Percentiles rank a stretch among this genome's conserved stretches.
These are phyloP conservation scores for Pardosa pseudoannulata DNA, from an alignment of 2,888 invertebrate genomes.

Conservation along the genomic window DNA sequence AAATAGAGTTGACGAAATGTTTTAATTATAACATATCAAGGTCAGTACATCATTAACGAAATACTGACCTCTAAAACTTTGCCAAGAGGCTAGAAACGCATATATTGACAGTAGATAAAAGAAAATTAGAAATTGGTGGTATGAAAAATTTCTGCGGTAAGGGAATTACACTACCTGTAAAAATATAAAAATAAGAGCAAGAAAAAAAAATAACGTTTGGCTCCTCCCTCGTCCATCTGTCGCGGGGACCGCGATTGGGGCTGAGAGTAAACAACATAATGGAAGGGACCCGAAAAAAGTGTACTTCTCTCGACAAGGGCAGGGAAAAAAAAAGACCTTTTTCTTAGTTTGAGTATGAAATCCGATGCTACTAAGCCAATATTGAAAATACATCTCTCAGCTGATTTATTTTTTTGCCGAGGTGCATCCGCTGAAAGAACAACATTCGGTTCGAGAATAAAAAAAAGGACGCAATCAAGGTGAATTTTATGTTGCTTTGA, in stretches of 20 bases:
- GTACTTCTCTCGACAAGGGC: neutral
- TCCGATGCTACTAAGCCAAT: constrained; percentile 65
- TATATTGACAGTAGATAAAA: too few species aligned
- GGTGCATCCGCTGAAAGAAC: constrained; percentile 36
- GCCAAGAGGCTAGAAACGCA: too few species aligned
- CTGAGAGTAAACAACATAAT: neutral
- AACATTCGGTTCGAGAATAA: neutral
- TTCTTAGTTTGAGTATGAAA: constrained; percentile 42
- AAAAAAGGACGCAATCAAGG: neutral
- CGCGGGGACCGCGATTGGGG: neutral
- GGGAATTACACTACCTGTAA: neutral
- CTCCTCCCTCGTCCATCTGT: constrained; percentile 17
- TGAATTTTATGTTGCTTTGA: too few species aligned
- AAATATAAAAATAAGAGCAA: neutral
- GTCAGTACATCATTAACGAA: too few species aligned
- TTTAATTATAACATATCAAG: too few species aligned
- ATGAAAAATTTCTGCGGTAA: neutral
- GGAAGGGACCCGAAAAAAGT: neutral
- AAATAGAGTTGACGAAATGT: too few species aligned
- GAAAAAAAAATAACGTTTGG: neutral
- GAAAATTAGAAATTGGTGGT: too few species aligned
- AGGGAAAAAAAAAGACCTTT: neutral
- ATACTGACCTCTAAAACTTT: too few species aligned
- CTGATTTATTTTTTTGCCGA: constrained; percentile 21
- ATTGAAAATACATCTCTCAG: constrained; percentile 47